Conservation (phyloP, 2,113 vertebrate genomes). For the Engystomops pustulosus region DNA sequence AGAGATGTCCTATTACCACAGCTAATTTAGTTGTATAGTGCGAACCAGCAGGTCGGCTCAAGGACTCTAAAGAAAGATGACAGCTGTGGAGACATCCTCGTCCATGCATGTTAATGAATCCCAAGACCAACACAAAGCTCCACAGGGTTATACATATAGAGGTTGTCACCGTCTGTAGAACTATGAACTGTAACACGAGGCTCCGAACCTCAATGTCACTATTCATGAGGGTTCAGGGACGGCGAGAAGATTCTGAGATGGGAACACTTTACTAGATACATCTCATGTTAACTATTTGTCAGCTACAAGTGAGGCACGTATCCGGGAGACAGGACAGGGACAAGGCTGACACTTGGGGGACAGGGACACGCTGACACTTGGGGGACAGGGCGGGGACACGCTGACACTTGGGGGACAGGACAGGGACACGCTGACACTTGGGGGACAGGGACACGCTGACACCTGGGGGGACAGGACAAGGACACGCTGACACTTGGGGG, state of each 20-base stretch:
- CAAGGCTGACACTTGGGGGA: neutral
- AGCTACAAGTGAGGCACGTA: neutral
- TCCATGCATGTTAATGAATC: constrained; percentile 15
- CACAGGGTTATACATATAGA: neutral
- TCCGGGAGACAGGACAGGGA: neutral
- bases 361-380: neutral
- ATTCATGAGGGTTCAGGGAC: neutral
- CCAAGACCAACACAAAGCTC: neutral
- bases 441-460: neutral
- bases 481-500: neutral
- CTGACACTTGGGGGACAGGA: constrained; percentile 5
- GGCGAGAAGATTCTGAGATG: neutral
- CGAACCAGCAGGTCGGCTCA: constrained; percentile 27
- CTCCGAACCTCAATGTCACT: neutral
- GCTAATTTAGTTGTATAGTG: constrained; percentile 39
- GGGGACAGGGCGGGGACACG: neutral
- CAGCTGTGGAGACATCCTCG: neutral
- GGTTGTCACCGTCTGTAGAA: neutral
- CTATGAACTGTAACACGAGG: neutral
- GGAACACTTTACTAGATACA: neutral
- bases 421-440: neutral
- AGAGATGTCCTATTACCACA: constrained; percentile 39
- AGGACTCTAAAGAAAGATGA: constrained; percentile 24
- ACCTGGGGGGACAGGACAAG: neutral
- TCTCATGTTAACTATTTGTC: neutral